Evolutionary conservation across 2,888 invertebrate genomes (phyloP).

Genomic region (Eurytoma adleriae): DNA sequence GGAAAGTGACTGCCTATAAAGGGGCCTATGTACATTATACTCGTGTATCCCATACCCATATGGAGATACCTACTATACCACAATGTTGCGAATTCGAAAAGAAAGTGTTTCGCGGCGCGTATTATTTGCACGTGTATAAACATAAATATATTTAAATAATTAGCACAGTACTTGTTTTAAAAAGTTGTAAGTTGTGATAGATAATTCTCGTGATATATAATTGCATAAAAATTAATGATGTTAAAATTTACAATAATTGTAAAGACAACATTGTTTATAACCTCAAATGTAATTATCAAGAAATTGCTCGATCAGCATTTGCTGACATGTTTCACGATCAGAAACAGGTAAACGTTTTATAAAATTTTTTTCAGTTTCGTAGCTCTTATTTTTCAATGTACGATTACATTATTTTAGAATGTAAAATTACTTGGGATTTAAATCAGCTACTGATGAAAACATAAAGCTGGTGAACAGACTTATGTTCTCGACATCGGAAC

Average conservation of each 20-base stretch:
- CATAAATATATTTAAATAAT: background rate
- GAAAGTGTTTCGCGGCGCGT: background rate
- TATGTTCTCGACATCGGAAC: conserved; percentile 98
- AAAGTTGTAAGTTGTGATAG: conserved; percentile 1
- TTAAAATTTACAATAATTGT: background rate
- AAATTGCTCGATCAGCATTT: conserved; percentile 92
- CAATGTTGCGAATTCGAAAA: conserved; percentile 12
- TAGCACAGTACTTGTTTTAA: no score
- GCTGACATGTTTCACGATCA: conserved; percentile 95
- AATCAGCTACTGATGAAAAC: conserved; percentile 87
- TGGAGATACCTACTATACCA: no score
- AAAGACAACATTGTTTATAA: conserved; percentile 12
- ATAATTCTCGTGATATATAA: background rate
- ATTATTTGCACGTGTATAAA: conserved; percentile 22
- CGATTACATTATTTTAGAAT: conserved; percentile 79
- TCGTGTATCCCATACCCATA: no score
- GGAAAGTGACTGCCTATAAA: no score
- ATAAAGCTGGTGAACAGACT: conserved; percentile 84
- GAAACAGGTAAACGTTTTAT: conserved; percentile 80
- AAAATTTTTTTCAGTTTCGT: no score
- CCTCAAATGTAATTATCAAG: conserved; percentile 83
- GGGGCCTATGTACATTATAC: no score
- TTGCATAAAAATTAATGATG: background rate
- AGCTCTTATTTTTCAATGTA: no score
- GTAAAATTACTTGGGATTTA: conserved; percentile 88